A percentile compares a stretch with the other conserved stretches of the same genome.
phyloP scores from a whole-genome alignment of 2,113 vertebrate genomes.

The Cyprinodon brontotheroides region DNA sequence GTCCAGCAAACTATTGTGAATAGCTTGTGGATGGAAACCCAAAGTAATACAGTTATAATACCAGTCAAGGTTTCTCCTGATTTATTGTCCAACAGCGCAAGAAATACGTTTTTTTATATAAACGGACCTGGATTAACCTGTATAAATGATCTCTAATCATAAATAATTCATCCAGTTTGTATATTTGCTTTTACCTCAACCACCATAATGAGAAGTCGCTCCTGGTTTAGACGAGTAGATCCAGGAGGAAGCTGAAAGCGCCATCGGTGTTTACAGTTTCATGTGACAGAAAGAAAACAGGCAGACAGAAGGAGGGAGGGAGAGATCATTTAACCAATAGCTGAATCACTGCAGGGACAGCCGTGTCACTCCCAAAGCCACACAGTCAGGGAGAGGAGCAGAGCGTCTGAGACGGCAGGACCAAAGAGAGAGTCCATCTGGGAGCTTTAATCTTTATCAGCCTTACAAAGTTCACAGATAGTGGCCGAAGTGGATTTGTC shows the following conservation, averaged over 20 bases:
- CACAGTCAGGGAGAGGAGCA: constrained; percentile 30
- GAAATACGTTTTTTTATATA: neutral
- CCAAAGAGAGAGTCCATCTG: constrained; percentile 74
- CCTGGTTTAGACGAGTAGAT: constrained; percentile 40
- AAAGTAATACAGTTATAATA: no score
- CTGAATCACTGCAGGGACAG: constrained; percentile 70
- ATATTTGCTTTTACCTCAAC: constrained; percentile 69
- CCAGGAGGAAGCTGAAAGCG: constrained; percentile 34
- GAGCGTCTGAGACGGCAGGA: constrained; percentile 36
- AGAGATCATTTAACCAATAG: constrained; percentile 47
- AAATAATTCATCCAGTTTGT: constrained; percentile 3
- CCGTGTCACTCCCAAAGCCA: constrained; percentile 72
- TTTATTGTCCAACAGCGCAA: neutral
- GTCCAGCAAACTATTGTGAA: no score
- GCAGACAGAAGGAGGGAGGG: constrained; percentile 42
- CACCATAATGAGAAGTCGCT: constrained; percentile 60
- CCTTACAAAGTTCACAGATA: constrained; percentile 90
- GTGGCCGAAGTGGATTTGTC: constrained; percentile 78
- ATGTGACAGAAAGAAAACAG: constrained; percentile 28
- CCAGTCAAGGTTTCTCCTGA: neutral
- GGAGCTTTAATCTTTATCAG: constrained; percentile 79
- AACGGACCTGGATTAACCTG: neutral
- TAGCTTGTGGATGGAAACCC: no score
- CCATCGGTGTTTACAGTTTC: constrained; percentile 52
- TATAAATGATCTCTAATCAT: neutral